Evolutionary conservation across 1,140 invertebrate species (phyloP).

Genomic region (Drosophila kikkawai): DNA sequence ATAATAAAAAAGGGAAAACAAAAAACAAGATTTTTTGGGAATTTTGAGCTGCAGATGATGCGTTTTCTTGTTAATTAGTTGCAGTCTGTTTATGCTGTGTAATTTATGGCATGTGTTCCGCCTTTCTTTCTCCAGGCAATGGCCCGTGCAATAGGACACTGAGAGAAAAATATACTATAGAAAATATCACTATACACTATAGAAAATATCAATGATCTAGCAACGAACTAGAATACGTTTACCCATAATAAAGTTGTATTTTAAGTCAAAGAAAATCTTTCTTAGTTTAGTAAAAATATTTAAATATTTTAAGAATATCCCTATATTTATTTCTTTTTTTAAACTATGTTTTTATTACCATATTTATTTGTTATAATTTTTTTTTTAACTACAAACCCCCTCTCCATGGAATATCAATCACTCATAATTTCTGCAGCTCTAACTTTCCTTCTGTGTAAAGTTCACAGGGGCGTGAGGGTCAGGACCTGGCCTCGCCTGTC

Average conservation of each 20-base stretch:
- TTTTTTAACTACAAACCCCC: neutral
- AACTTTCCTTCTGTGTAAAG: constrained; percentile 37
- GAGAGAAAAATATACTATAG: neutral
- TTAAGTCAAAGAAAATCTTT: neutral
- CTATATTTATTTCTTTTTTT: neutral
- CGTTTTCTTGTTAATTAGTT: constrained; percentile 80
- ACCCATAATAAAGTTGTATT: neutral
- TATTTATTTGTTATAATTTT: neutral
- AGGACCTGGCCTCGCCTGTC: constrained; percentile 14
- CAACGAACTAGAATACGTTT: neutral
- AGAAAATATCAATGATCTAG: no score
- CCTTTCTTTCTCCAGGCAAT: constrained; percentile 4
- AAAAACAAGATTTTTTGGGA: constrained; percentile 16
- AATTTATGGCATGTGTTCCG: constrained; percentile 65
- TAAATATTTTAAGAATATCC: neutral
- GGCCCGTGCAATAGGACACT: neutral
- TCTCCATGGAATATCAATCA: neutral
- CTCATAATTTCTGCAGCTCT: neutral
- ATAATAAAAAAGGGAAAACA: constrained; percentile 10
- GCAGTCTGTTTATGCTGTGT: constrained; percentile 75
- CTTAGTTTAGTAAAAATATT: neutral
- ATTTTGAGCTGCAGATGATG: constrained; percentile 50
- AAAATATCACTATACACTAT: no score
- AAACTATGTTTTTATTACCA: neutral
- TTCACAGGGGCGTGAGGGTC: constrained; percentile 54